Conservation (phyloP, 2,888 invertebrate species). For the Tenthredo amoena region DNA sequence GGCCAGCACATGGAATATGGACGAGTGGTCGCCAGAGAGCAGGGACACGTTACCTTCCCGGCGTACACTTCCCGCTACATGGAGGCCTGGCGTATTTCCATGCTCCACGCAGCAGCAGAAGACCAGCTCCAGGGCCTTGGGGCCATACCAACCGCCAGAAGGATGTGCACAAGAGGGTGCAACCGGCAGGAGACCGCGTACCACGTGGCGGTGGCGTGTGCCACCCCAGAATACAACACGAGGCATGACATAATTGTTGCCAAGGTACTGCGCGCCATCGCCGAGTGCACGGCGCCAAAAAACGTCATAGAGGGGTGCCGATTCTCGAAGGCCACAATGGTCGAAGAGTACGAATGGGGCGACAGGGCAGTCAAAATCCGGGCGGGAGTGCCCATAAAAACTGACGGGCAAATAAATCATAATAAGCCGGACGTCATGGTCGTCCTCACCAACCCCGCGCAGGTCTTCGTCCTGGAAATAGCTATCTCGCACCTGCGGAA, state of each 20-base stretch:
- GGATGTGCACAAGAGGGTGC: not conserved
- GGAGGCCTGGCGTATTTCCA: slow-evolving; percentile 54
- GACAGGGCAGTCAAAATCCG: too few relatives aligned
- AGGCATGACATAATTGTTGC: not conserved
- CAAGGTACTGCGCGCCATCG: not conserved
- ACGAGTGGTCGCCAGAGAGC: not conserved
- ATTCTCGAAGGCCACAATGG: not conserved
- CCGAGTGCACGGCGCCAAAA: not conserved
- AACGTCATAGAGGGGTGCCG: not conserved
- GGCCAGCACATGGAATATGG: not conserved
- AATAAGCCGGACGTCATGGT: too few relatives aligned
- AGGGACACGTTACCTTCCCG: not conserved
- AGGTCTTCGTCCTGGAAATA: too few relatives aligned
- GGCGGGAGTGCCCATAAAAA: too few relatives aligned
- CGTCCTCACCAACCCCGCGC: too few relatives aligned
- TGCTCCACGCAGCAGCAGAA: slow-evolving; percentile 59
- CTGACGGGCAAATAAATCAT: too few relatives aligned
- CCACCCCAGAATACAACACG: not conserved
- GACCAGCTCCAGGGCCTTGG: slow-evolving; percentile 58
- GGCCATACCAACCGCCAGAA: not conserved
- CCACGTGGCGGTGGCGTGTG: not conserved
- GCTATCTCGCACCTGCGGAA: too few relatives aligned
- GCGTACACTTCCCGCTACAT: slow-evolving; percentile 24
- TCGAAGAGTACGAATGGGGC: too few relatives aligned
- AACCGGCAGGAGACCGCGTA: not conserved